Evolutionary conservation across 2,797 vertebrate species (phyloP).

Genomic region (Pangasius larnaudii): DNA sequence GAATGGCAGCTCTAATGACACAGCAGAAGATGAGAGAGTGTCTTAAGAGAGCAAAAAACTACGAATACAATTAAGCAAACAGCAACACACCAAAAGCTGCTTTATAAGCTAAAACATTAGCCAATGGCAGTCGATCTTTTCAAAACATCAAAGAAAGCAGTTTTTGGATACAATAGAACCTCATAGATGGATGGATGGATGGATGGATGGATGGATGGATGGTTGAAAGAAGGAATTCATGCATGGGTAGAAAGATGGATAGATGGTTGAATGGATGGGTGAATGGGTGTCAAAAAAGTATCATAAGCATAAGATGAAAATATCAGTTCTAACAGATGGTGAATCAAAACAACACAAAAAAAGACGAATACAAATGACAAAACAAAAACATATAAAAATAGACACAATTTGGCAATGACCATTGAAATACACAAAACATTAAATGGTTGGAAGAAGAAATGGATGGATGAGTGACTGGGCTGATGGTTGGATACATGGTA

Average conservation of each 20-base stretch:
- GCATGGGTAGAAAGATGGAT: background rate
- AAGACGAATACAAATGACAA: background rate
- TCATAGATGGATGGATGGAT: background rate
- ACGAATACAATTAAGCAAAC: background rate
- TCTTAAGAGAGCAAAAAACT: background rate
- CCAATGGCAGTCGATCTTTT: background rate
- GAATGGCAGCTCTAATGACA: background rate
- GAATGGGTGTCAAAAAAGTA: background rate
- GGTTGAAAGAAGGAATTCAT: background rate
- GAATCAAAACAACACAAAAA: background rate
- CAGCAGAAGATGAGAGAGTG: background rate
- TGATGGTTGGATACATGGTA: background rate
- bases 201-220: background rate
- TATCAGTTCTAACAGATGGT: background rate
- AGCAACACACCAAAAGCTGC: background rate
- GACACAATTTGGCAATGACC: background rate
- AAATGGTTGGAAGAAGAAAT: background rate
- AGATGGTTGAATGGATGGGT: background rate
- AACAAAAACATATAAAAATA: background rate
- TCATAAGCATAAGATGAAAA: background rate
- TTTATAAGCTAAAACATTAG: background rate
- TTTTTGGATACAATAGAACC: background rate
- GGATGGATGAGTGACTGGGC: background rate
- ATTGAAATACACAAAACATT: background rate
- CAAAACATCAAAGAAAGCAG: background rate